These are phyloP conservation scores for Chrysotoxum bicinctum DNA, from an alignment of 2,888 invertebrate species.

Conservation along the genomic window DNA sequence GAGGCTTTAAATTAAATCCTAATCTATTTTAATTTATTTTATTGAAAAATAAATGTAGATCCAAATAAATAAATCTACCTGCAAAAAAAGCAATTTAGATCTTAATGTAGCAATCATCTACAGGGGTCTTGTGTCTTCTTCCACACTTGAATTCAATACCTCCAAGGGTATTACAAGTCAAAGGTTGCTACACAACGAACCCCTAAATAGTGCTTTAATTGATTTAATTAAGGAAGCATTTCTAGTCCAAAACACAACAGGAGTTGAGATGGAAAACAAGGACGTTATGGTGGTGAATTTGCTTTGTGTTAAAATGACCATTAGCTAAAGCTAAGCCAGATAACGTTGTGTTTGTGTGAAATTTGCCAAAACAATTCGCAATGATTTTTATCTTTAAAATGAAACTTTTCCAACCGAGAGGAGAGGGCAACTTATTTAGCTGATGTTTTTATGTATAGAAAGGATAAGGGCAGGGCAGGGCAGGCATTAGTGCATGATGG, in stretches of 20 bases:
- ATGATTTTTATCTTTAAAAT: slow-evolving; percentile 56
- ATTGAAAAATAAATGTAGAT: not conserved
- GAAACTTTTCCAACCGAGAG: not conserved
- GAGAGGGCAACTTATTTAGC: slow-evolving; percentile 11
- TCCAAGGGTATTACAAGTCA: slow-evolving; percentile 32
- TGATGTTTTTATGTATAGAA: not conserved
- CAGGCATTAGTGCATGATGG: not conserved
- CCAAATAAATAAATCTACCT: slow-evolving; percentile 16
- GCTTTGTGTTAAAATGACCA: slow-evolving; percentile 35
- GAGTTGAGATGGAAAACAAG: not conserved
- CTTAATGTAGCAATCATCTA: not conserved
- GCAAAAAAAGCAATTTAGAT: slow-evolving; percentile 22
- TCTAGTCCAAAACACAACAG: not conserved
- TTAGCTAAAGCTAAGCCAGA: slow-evolving; percentile 30
- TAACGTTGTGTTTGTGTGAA: slow-evolving; percentile 29
- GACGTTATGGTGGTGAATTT: not conserved
- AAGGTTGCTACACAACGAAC: slow-evolving; percentile 29
- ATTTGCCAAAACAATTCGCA: slow-evolving; percentile 59
- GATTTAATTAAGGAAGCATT: slow-evolving; percentile 53
- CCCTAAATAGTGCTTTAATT: slow-evolving; percentile 36
- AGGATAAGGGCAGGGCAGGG: not conserved
- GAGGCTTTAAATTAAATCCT: not conserved
- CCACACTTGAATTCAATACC: not conserved
- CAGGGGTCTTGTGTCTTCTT: not conserved
- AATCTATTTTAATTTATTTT: not conserved